Percentiles rank a stretch among this genome's conserved stretches.
Evolutionary conservation across 1,140 invertebrate genomes (phyloP).

Genomic region (Cydia fagiglandana): DNA sequence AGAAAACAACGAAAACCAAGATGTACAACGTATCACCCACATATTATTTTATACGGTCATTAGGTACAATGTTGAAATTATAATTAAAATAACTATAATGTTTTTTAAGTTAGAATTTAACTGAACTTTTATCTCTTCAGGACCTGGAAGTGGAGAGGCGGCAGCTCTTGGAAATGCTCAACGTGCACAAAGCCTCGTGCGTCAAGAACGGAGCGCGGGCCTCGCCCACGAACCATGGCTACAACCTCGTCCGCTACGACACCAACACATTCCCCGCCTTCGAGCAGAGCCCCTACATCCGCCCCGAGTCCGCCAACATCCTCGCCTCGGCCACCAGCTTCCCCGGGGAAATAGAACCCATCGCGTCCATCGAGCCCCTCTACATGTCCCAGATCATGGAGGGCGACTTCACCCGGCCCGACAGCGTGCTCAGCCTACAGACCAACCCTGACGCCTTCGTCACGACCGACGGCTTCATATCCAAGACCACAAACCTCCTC

Average conservation of each 20-base stretch:
- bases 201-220: slow-evolving; percentile 77
- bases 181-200: slow-evolving; percentile 85
- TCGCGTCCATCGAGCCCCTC: slow-evolving; percentile 63
- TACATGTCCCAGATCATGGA: slow-evolving; percentile 63
- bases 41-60: no score
- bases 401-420: slow-evolving; percentile 64
- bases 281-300: slow-evolving; percentile 75
- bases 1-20: no score
- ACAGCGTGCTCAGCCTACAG: slow-evolving; percentile 72
- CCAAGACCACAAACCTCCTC: slow-evolving; percentile 69
- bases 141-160: slow-evolving; percentile 86
- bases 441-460: slow-evolving; percentile 60
- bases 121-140: slow-evolving; percentile 64
- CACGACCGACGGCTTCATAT: slow-evolving; percentile 68
- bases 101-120: no score
- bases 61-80: no score
- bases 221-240: slow-evolving; percentile 57
- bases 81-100: no score
- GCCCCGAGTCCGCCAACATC: slow-evolving; percentile 76
- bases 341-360: slow-evolving; percentile 69
- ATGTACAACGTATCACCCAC: no score
- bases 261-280: slow-evolving; percentile 69
- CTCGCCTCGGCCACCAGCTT: slow-evolving; percentile 78
- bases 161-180: slow-evolving; percentile 86
- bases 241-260: slow-evolving; percentile 73